These are phyloP conservation scores for Pollenia labialis DNA, from an alignment of 2,888 invertebrate species.

Conservation along the genomic window DNA sequence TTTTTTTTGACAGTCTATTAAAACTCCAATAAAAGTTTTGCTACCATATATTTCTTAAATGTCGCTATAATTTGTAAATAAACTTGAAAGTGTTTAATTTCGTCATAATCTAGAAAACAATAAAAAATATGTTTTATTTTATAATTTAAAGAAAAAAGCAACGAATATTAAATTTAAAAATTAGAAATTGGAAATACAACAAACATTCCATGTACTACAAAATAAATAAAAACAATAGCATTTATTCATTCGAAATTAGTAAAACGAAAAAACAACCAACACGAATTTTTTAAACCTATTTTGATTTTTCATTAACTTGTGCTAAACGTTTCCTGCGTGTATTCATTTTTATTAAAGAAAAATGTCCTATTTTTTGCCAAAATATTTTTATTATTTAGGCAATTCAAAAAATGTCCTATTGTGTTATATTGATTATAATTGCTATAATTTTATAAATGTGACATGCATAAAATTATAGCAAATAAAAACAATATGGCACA, in stretches of 20 bases:
- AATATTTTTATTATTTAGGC: slow-evolving; percentile 2
- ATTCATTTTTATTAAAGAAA: slow-evolving; percentile 20
- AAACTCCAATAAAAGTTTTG: too few species aligned
- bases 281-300: slow-evolving; percentile 19
- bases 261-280: not conserved
- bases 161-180: slow-evolving; percentile 50
- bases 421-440: too few species aligned
- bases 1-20: too few species aligned
- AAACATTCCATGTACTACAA: slow-evolving; percentile 34
- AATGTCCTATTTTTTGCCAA: slow-evolving; percentile 42
- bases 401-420: too few species aligned
- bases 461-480: too few species aligned
- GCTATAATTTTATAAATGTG: too few species aligned
- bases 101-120: not conserved
- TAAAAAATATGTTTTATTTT: not conserved
- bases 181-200: not conserved
- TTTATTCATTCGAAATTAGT: slow-evolving; percentile 19
- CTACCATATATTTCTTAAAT: too few species aligned
- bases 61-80: too few species aligned
- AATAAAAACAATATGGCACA: too few species aligned
- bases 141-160: slow-evolving; percentile 38
- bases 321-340: slow-evolving; percentile 23
- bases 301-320: slow-evolving; percentile 16
- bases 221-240: slow-evolving; percentile 1
- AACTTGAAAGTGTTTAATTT: not conserved